Base-by-base conservation (phyloP, 1,140 invertebrate genomes). In the Sarcophaga bullata region DNA sequence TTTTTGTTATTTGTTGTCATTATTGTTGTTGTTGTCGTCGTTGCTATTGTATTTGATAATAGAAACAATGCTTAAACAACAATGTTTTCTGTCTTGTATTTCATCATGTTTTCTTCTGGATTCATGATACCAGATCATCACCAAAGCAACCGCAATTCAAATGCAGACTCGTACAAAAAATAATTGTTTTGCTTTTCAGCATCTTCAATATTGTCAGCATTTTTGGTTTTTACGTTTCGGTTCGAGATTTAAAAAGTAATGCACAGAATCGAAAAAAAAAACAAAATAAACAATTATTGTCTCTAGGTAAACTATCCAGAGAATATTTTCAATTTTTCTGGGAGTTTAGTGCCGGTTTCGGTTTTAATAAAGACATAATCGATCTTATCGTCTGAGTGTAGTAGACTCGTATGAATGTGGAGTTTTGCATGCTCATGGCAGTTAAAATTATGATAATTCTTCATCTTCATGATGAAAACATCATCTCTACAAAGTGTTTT, bases 51-150 rank as follows among this genome's bases (percentile, higher is more conserved):
- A 19, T 68, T 17, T 68, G 62, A 68, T 68, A 68, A 68, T 19
- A 19, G 15, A 62, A 62, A 37, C 25, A 37, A 37, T 37, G 25
- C 6, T 15, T 10, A 7, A 68, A 9, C n/a, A 68, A 68, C 62
- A 25, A 68, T 68, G 17, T 68, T 37, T 37, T 37, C 25, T 9
- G 50, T 68, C n/a, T 68, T 68, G 17, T 19, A 68, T 68, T 68
- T 19, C 15, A 68, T 68, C 62, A 68, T 68, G 62, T 68, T 9
- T 52, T 52, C 19, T 6, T 11, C 17, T 68, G 62, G 10, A 68
- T 58, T 58, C 17, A 68, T 68, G 62, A 68, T 68, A 68, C 62
- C 62, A 68, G 62, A 68, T 68, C 62, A 68, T 68, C 62, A 7
- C 9, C 17, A 25, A 68, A 58, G n/a, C n/a, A 58, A 8, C 62